Evolutionary conservation across 2,113 vertebrate genomes (phyloP).

Genomic region (Cricetomys ansorgei): DNA sequence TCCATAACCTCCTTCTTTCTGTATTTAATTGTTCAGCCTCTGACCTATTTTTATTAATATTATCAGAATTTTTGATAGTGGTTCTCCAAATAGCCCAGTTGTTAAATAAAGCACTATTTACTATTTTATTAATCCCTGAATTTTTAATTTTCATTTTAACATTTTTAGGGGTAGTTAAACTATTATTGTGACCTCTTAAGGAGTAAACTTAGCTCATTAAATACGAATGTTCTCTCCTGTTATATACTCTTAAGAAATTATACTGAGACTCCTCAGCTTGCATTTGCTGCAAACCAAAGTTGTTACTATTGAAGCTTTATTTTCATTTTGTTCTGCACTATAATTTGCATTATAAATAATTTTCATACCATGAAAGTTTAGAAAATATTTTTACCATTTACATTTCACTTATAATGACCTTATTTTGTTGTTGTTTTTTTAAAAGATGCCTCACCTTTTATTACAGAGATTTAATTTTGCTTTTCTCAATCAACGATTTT

Average conservation of each 20-base stretch:
- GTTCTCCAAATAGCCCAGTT: neutral
- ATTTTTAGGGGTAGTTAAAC: neutral
- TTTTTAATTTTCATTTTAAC: slow-evolving; percentile 13
- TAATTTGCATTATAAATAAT: neutral
- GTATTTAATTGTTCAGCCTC: neutral
- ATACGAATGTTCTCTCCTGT: slow-evolving; percentile 5
- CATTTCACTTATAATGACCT: neutral
- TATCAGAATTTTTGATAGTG: neutral
- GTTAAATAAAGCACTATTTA: neutral
- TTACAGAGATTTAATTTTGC: neutral
- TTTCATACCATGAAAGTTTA: neutral
- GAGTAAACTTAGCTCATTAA: neutral
- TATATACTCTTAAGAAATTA: neutral
- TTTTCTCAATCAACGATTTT: slow-evolving; percentile 7
- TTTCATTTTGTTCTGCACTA: neutral
- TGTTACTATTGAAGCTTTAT: neutral
- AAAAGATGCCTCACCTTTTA: neutral
- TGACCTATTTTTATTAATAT: neutral
- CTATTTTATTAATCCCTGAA: neutral
- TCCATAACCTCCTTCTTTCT: neutral
- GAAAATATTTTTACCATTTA: neutral
- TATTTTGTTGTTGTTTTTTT: neutral
- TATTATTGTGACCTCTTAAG: neutral
- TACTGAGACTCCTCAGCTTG: neutral
- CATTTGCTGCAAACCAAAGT: neutral